Conservation (phyloP, 35 echinoderm and acorn worm genomes). For the Nesometra sesokonis region DNA sequence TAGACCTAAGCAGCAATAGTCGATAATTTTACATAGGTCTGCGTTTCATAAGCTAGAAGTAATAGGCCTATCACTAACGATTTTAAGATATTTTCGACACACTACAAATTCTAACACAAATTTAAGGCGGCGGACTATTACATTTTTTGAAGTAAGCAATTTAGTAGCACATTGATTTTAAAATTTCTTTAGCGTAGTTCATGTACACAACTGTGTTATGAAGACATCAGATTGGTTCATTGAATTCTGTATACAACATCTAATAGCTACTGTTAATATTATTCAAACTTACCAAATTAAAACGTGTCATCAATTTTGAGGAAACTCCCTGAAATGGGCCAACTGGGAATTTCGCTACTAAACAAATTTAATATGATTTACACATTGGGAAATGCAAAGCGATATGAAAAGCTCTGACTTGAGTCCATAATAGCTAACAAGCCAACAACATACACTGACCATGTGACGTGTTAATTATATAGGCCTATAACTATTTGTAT, state of each 20-base stretch:
- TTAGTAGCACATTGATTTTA: too few species aligned
- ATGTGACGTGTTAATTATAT: not conserved
- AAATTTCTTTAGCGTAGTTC: too few species aligned
- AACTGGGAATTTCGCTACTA: not conserved
- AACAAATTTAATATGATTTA: not conserved
- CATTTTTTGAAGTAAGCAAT: too few species aligned
- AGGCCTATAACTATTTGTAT: not conserved
- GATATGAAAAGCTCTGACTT: not conserved
- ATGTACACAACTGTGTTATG: too few species aligned
- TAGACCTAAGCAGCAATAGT: too few species aligned
- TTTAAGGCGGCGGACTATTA: too few species aligned
- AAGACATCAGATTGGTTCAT: not conserved
- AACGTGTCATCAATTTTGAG: not conserved
- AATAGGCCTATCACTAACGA: too few species aligned
- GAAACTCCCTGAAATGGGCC: not conserved
- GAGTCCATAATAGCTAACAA: not conserved
- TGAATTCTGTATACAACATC: not conserved
- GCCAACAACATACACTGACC: not conserved
- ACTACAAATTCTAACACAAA: too few species aligned
- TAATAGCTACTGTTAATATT: not conserved
- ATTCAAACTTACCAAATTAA: not conserved
- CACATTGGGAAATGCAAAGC: not conserved
- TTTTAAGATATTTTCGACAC: too few species aligned
- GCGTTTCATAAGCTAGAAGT: too few species aligned
- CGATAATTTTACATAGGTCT: too few species aligned